Conservation (phyloP, 2,797 vertebrate species). For the Podarcis siculus region DNA sequence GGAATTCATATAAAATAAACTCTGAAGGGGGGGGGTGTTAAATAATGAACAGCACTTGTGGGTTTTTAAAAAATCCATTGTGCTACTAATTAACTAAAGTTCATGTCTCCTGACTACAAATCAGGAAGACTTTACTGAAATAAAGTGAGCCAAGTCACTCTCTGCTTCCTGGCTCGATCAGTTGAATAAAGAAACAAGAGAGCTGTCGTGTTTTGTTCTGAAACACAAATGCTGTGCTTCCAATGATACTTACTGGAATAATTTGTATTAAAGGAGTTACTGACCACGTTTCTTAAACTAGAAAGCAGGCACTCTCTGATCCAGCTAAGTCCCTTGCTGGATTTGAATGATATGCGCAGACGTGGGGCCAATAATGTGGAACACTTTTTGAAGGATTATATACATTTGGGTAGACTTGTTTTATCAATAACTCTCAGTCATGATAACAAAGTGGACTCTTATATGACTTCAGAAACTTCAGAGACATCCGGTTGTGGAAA, state of each 20-base stretch:
- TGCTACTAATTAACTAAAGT: too few relatives aligned
- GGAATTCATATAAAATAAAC: conserved; percentile 12
- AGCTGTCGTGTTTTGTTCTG: background rate
- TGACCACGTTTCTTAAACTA: background rate
- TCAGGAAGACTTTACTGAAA: too few relatives aligned
- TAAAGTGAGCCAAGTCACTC: background rate
- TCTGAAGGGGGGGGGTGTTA: background rate
- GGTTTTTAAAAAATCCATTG: background rate
- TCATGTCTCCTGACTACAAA: too few relatives aligned
- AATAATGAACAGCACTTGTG: background rate
- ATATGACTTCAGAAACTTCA: background rate
- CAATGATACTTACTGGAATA: background rate
- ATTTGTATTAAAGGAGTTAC: background rate
- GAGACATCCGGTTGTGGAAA: background rate
- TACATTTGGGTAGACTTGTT: too few relatives aligned
- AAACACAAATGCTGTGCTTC: background rate
- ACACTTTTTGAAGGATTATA: background rate
- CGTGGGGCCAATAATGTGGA: too few relatives aligned
- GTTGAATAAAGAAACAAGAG: background rate
- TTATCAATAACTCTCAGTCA: background rate
- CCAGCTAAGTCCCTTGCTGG: background rate
- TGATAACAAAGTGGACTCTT: background rate
- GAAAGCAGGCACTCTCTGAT: background rate
- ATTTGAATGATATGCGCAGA: too few relatives aligned
- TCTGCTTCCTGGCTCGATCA: background rate